Percentiles rank a stretch among this genome's conserved stretches.
These are phyloP conservation scores for Caradrina kadenii DNA, from an alignment of 2,888 invertebrate species.

Conservation along the genomic window DNA sequence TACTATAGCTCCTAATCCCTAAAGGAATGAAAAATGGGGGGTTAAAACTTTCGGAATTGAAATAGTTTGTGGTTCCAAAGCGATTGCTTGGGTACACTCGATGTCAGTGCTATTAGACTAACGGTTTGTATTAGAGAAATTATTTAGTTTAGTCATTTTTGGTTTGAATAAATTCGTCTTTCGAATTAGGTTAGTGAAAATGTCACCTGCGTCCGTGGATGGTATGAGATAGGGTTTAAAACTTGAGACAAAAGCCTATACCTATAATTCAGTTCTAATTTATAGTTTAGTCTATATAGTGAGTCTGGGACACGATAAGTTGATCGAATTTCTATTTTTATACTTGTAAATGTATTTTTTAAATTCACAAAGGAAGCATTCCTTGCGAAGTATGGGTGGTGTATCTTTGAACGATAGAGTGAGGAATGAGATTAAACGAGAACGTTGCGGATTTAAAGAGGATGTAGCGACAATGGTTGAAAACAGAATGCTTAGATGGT, in stretches of 20 bases:
- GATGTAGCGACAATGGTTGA: too few species aligned
- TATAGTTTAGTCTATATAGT: too few species aligned
- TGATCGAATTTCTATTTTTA: too few species aligned
- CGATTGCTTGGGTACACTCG: slow-evolving; percentile 62
- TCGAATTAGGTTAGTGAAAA: not conserved
- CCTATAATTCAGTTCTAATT: too few species aligned
- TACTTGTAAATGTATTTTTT: too few species aligned
- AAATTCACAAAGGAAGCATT: too few species aligned
- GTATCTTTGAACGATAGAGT: too few species aligned
- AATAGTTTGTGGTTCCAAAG: slow-evolving; percentile 76
- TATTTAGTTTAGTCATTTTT: not conserved
- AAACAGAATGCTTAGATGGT: too few species aligned
- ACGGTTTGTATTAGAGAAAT: slow-evolving; percentile 9
- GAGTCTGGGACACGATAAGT: too few species aligned
- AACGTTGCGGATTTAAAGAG: too few species aligned
- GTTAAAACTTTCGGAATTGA: slow-evolving; percentile 77
- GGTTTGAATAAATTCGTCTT: not conserved
- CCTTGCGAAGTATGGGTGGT: too few species aligned
- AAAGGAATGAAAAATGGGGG: slow-evolving; percentile 78
- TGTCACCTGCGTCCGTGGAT: not conserved
- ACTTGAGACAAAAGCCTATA: not conserved
- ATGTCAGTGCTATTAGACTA: slow-evolving; percentile 33
- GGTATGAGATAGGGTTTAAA: not conserved
- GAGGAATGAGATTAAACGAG: too few species aligned
- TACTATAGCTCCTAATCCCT: slow-evolving; percentile 69